Evolutionary conservation across 1,140 invertebrate species (phyloP), one percentile per base, ranked within the genome.

Genomic region (Drosophila malerkotliana): DNA sequence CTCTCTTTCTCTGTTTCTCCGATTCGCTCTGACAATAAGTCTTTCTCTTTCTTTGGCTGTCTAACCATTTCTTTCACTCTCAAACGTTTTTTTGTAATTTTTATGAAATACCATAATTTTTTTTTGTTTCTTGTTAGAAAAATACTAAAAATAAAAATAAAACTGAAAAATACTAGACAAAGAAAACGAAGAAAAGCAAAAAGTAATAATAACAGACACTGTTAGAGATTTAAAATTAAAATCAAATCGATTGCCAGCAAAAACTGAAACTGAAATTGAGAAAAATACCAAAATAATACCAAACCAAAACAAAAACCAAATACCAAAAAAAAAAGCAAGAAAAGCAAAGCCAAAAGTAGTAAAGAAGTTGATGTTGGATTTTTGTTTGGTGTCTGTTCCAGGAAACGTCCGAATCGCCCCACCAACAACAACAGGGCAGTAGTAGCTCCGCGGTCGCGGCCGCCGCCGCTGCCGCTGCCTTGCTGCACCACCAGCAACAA

Each of bases 361-460:
- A 93, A 96, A 97, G 96, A 97, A 97, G 96, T 97, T 97, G 96
- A 97, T 96, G 95, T 95, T 95, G 94, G 94, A 94, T 93, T 92
- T 96, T 95, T 96, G 96, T 96, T 96, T 96, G 95, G 95, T 96
- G 95, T 96, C 87, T 97, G 95, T 96, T 97, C 95, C 96, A 97
- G 96, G 96, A 96, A 94, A 94, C 94, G 93, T 95, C 95, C 94
- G 94, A 95, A 94, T 94, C 95, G 92, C 93, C 94, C 69, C 82
- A 87, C 80, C 82, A 87, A 92, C 93, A 74, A 34, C 66, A 68
- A 68, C 67, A 71, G 51, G 93, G 92, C 62, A 71, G 62, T 52
- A 67, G 75, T 64, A 49, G 52, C 62, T 64, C 63, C 57, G 64
- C 67, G 41, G 80, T 59, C 30, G 74, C 82, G 28, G 83, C 82